Conservation (phyloP, 1,140 invertebrate genomes). For the Mactra quadrangularis region DNA sequence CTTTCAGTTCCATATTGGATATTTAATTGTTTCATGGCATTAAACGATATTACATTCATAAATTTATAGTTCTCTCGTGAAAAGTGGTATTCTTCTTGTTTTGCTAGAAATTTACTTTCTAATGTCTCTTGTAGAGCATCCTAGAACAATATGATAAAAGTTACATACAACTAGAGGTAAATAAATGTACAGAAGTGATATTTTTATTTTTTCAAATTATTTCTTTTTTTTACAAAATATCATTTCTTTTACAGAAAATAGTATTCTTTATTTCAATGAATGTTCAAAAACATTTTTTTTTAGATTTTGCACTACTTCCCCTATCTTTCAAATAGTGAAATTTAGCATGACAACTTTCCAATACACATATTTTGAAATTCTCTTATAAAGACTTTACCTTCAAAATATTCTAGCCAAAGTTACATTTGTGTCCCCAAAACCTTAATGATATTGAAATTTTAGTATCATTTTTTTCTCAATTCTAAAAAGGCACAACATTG, state of each 20-base stretch:
- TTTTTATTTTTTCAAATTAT: not conserved
- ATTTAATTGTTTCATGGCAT: slow-evolving; percentile 68
- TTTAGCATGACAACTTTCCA: too few relatives aligned
- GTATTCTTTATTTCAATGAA: not conserved
- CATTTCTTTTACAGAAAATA: not conserved
- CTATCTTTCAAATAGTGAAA: too few relatives aligned
- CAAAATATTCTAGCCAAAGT: too few relatives aligned
- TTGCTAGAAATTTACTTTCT: slow-evolving; percentile 33
- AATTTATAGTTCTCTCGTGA: slow-evolving; percentile 46
- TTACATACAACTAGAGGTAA: not conserved
- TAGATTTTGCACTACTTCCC: too few relatives aligned
- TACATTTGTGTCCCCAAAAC: too few relatives aligned
- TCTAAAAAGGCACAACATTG: too few relatives aligned
- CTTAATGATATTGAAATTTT: too few relatives aligned
- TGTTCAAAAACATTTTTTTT: too few relatives aligned
- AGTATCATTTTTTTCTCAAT: too few relatives aligned
- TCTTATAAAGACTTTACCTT: too few relatives aligned
- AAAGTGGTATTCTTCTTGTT: slow-evolving; percentile 32
- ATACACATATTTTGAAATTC: too few relatives aligned
- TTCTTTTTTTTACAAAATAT: not conserved
- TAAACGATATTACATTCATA: slow-evolving; percentile 67
- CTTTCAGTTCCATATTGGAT: slow-evolving; percentile 52
- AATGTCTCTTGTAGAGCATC: slow-evolving; percentile 46
- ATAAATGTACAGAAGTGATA: not conserved
- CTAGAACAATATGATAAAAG: slow-evolving; percentile 5